Percentiles rank a stretch among this genome's conserved stretches.
Conservation (phyloP, 2,888 invertebrate genomes). For the Xestia sexstrigata region DNA sequence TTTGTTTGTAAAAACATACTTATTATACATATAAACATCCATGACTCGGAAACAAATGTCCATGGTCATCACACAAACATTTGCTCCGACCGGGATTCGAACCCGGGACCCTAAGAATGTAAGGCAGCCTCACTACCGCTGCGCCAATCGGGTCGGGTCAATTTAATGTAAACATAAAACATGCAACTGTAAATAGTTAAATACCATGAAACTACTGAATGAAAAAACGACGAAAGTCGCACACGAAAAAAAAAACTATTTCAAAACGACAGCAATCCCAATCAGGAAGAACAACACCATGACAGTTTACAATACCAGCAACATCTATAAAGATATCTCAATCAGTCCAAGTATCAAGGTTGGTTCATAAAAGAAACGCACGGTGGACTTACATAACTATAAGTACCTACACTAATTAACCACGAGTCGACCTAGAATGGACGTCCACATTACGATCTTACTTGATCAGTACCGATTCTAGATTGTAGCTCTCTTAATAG, state of each 20-base stretch:
- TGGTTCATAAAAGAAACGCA: conserved; percentile 81
- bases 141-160: too few species aligned
- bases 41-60: too few species aligned
- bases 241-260: conserved; percentile 21
- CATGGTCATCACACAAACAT: too few species aligned
- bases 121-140: too few species aligned
- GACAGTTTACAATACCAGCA: conserved; percentile 72
- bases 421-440: conserved; percentile 81
- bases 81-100: too few species aligned
- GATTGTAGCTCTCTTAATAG: conserved; percentile 72
- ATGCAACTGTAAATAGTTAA: not conserved
- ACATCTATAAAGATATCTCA: conserved; percentile 81
- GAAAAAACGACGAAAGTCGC: conserved; percentile 9
- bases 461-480: conserved; percentile 72
- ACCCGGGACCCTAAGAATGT: too few species aligned
- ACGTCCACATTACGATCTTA: conserved; percentile 77
- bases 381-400: conserved; percentile 79
- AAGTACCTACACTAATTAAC: conserved; percentile 85
- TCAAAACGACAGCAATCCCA: conserved; percentile 13
- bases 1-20: too few species aligned
- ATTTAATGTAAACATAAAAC: not conserved
- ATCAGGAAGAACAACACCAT: conserved; percentile 69
- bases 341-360: conserved; percentile 86
- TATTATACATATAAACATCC: too few species aligned
- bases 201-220: not conserved